Evolutionary conservation across 1,140 invertebrate species (phyloP).

Genomic region (Trachymyrmex cornetzi): DNA sequence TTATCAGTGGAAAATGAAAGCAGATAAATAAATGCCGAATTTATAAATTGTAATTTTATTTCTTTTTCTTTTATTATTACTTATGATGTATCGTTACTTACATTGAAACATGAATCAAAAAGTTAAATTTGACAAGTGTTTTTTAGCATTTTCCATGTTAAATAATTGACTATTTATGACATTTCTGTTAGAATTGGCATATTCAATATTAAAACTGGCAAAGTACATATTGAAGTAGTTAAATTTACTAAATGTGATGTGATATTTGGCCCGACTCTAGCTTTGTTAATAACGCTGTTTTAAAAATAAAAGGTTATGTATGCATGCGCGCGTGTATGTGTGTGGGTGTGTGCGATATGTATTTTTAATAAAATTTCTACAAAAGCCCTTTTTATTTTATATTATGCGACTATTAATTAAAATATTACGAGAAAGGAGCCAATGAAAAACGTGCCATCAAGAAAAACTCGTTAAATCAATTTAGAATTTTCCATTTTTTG

Average conservation of each 20-base stretch:
- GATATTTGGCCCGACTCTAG: not conserved
- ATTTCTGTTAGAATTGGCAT: not conserved
- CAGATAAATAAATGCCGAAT: constrained; percentile 6
- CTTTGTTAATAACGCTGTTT: constrained; percentile 13
- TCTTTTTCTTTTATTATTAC: not conserved
- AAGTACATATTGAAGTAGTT: constrained; percentile 19
- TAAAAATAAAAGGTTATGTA: not conserved
- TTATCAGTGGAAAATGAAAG: not conserved
- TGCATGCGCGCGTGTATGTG: not conserved
- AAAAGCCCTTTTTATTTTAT: constrained; percentile 11
- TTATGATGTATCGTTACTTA: not conserved
- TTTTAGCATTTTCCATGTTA: constrained; percentile 11
- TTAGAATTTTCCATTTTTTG: constrained; percentile 31
- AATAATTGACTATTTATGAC: not conserved
- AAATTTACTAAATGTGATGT: constrained; percentile 31
- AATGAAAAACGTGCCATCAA: constrained; percentile 28
- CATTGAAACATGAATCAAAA: not conserved
- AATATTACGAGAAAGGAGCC: not conserved
- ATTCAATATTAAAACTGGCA: not conserved
- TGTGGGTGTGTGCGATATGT: not conserved
- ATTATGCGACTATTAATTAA: constrained; percentile 27
- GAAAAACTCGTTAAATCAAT: constrained; percentile 4
- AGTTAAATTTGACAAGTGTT: not conserved
- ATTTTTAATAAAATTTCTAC: constrained; percentile 48
- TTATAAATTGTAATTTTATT: not conserved